Evolutionary conservation across 1,140 invertebrate genomes (phyloP), one percentile per base, ranked within the genome.

Genomic region (Brachionus plicatilis): DNA sequence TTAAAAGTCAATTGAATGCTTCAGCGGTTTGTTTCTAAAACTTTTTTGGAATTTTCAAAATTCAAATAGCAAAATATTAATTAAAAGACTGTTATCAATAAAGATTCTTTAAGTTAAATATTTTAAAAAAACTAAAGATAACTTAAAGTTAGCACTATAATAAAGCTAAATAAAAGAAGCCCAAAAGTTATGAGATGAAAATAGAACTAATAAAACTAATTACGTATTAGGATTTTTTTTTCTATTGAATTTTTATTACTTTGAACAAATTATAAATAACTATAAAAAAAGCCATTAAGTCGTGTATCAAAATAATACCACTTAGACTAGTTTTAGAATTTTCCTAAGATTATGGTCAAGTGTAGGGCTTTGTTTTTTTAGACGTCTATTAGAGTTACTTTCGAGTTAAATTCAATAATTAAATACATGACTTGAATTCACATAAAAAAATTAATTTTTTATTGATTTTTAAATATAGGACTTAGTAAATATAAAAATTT

Each of bases 381-480:
- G 68, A 72, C 68, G 68, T 72, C 68, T 72, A 72, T 72, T 72
- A 72, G 43, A 60, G 53, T 24, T 60, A 60, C 53, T 60, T 60
- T 60, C 53, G 17, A 60, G 17, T n/a, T 72, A 47, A 72, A 72
- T 72, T 72, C 37, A 43, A 41, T 72, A 43, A 41, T 72, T 41
- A 72, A 72, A 72, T 43, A 72, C 68, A 72, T 72, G 68, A 72
- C 68, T 72, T 72, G 68, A 72, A 72, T 72, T 72, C 68, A 72
- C 68, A 72, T 72, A 72, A 72, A 72, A 37, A 37, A 72, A 37
- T 43, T 20, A 43, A 72, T 43, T 43, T 72, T 72, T 72, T 72
- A 20, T 72, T 41, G 33, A 43, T 41, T 41, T 72, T 72, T 72
- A 43, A 43, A 72, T 20, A 43, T 43, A 72, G 33, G 33, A 43